A percentile compares a stretch with the other conserved stretches of the same genome.
These are phyloP conservation scores for Smithornis capensis DNA, from an alignment of 2,113 vertebrate species.

Conservation along the genomic window DNA sequence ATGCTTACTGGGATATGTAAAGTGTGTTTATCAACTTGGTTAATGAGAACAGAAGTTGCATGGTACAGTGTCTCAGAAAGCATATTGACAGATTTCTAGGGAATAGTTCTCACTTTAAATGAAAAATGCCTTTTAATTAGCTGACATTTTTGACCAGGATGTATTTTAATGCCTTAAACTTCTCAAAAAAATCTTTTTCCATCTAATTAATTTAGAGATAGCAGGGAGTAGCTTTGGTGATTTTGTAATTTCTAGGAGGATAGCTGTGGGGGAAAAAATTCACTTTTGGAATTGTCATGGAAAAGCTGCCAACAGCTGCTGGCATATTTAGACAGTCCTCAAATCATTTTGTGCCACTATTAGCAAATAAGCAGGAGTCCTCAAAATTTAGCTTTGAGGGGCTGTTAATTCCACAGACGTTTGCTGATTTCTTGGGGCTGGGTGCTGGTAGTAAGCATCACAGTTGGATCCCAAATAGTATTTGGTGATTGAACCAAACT, in stretches of 20 bases:
- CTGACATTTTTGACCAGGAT: not conserved
- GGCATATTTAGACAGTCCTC: not conserved
- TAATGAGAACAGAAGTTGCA: not conserved
- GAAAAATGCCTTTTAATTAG: conserved; percentile 2
- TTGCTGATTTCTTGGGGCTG: not conserved
- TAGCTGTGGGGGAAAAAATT: not conserved
- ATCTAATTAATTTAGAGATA: not conserved
- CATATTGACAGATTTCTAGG: not conserved
- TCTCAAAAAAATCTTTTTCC: not conserved
- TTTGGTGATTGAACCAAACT: not conserved
- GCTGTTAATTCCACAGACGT: not conserved
- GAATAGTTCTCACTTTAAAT: not conserved
- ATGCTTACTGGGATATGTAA: not conserved
- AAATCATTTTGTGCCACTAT: not conserved
- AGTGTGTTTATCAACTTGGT: not conserved
- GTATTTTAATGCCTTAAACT: not conserved
- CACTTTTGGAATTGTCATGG: not conserved
- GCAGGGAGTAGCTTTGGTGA: not conserved
- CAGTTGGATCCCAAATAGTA: not conserved
- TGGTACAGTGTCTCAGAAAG: not conserved
- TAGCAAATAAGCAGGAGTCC: not conserved
- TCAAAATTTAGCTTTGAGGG: not conserved
- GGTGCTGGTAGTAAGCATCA: not conserved
- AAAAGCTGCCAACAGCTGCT: not conserved
- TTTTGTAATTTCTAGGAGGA: not conserved